A percentile compares a stretch with the other conserved stretches of the same genome.
Evolutionary conservation across 2,888 invertebrate genomes (phyloP).

Genomic region (Cheilosia vulpina): DNA sequence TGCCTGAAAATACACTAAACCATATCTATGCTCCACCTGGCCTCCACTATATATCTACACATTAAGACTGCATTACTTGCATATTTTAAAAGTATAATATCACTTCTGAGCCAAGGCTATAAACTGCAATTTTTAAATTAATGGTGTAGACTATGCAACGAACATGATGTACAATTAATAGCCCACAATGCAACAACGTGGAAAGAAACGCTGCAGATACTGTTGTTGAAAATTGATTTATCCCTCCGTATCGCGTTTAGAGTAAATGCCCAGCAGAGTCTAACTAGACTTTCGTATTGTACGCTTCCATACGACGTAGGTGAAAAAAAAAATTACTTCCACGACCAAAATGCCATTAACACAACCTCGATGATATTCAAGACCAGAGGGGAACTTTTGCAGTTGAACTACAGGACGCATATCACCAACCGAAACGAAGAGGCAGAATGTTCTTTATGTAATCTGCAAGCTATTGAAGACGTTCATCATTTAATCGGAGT

Average conservation of each 20-base stretch:
- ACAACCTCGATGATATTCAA: not conserved
- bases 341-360: too few relatives aligned
- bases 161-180: not conserved
- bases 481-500: not conserved
- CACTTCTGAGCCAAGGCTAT: not conserved
- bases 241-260: not conserved
- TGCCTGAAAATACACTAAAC: too few relatives aligned
- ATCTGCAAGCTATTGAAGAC: not conserved
- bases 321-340: too few relatives aligned
- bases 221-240: not conserved
- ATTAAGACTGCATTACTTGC: too few relatives aligned
- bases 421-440: not conserved
- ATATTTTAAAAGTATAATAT: too few relatives aligned
- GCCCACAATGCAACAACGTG: not conserved
- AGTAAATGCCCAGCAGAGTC: too few relatives aligned
- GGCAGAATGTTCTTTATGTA: not conserved
- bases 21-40: too few relatives aligned
- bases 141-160: not conserved
- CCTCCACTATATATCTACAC: too few relatives aligned
- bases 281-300: too few relatives aligned
- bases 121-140: not conserved
- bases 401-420: not conserved
- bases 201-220: too few relatives aligned
- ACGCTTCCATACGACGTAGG: too few relatives aligned
- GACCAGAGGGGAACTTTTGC: not conserved